phyloP scores from a whole-genome alignment of 2,113 vertebrate species.

The Phyllostomus discolor region DNA sequence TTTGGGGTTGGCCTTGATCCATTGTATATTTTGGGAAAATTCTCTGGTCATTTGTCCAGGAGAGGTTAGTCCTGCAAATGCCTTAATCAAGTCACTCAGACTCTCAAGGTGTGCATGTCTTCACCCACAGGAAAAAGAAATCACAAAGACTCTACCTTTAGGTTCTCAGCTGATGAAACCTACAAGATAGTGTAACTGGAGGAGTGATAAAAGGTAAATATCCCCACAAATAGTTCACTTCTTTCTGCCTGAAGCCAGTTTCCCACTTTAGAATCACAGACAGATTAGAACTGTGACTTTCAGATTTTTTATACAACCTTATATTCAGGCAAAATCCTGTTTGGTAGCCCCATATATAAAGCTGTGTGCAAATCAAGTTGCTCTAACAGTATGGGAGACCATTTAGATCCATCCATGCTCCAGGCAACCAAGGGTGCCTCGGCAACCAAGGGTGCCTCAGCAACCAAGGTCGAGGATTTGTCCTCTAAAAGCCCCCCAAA shows the following conservation, averaged over 20 bases:
- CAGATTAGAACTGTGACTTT: neutral
- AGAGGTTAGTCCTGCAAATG: neutral
- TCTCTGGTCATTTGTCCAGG: neutral
- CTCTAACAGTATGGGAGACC: neutral
- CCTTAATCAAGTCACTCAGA: neutral
- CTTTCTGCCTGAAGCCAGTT: neutral
- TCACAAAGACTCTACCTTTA: neutral
- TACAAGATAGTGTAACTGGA: neutral
- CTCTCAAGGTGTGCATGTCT: neutral
- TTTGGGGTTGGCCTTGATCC: neutral
- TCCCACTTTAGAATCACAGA: neutral
- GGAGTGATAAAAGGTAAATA: neutral
- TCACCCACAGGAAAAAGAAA: neutral
- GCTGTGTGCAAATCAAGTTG: neutral
- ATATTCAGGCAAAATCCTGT: neutral
- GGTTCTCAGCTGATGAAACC: neutral
- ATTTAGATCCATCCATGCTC: neutral
- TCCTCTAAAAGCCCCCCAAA: neutral
- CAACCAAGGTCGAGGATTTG: neutral
- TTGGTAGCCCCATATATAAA: neutral
- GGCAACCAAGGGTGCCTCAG: neutral
- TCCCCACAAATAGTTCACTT: neutral
- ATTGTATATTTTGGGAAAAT: neutral
- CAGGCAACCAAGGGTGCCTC: too few species aligned
- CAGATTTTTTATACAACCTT: neutral